A percentile compares a stretch with the other conserved stretches of the same genome.
These are phyloP conservation scores for Cichlasoma orientale DNA, from an alignment of 2,797 vertebrate genomes.

Conservation along the genomic window DNA sequence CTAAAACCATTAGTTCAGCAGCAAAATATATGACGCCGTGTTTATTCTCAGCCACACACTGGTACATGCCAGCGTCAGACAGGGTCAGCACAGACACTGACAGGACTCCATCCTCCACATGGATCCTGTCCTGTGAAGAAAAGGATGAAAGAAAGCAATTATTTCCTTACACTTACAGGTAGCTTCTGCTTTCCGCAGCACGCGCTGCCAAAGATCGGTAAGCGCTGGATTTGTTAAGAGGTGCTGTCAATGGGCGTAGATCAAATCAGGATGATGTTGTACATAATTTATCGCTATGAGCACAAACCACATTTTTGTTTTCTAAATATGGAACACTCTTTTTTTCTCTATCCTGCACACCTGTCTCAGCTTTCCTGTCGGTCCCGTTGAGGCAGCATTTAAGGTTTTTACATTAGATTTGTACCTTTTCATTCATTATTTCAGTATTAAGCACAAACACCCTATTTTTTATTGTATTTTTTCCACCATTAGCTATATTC, in stretches of 20 bases:
- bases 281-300: conserved; percentile 28
- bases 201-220: conserved; percentile 33
- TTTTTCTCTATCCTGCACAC: background rate
- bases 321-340: background rate
- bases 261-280: conserved; percentile 43
- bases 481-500: background rate
- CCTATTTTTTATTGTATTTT: background rate
- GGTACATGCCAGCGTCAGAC: conserved; percentile 94
- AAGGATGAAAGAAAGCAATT: conserved; percentile 61
- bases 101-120: conserved; percentile 91
- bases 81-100: conserved; percentile 88
- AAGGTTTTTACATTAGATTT: background rate
- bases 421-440: background rate
- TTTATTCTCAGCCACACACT: conserved; percentile 96
- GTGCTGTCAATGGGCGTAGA: conserved; percentile 18
- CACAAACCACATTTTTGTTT: conserved; percentile 12
- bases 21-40: conserved; percentile 92
- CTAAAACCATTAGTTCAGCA: conserved; percentile 92
- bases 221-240: conserved; percentile 30
- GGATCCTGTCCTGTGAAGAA: conserved; percentile 88
- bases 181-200: conserved; percentile 42
- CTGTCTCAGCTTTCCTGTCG: background rate
- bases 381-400: background rate
- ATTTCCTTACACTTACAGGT: conserved; percentile 43
- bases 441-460: background rate